Percentiles rank a stretch among this genome's conserved stretches.
These are phyloP conservation scores for Phrixothrix hirtus DNA, from an alignment of 2,888 invertebrate genomes.

Conservation along the genomic window DNA sequence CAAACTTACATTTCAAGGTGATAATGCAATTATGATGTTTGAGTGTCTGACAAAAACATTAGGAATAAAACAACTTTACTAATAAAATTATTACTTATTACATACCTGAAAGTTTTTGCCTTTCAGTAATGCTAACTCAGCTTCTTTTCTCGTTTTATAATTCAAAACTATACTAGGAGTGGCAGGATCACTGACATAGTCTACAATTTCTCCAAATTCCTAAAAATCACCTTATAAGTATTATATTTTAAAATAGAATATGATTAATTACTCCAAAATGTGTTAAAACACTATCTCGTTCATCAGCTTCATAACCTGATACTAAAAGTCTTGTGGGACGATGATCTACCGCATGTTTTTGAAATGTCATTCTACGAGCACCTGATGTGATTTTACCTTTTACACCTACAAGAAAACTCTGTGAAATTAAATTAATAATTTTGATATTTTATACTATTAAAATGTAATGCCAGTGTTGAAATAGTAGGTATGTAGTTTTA, in stretches of 20 bases:
- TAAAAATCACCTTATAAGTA: conserved; percentile 48
- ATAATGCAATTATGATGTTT: too few species aligned
- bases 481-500: too few species aligned
- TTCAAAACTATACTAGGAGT: conserved; percentile 77
- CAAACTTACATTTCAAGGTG: too few species aligned
- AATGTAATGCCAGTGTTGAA: too few species aligned
- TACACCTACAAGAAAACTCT: conserved; percentile 38
- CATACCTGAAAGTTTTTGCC: conserved; percentile 75
- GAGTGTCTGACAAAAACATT: conserved; percentile 9
- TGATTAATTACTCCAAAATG: conserved; percentile 82
- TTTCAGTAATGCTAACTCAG: conserved; percentile 76
- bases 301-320: conserved; percentile 84
- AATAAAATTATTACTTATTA: conserved; percentile 50
- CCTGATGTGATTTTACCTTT: conserved; percentile 43
- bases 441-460: too few species aligned
- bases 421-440: too few species aligned
- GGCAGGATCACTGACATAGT: conserved; percentile 72
- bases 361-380: conserved; percentile 54
- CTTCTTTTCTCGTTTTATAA: conserved; percentile 76
- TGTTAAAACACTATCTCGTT: conserved; percentile 75
- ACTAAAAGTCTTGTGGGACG: conserved; percentile 84
- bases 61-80: neutral
- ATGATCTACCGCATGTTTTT: conserved; percentile 73
- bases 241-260: too few species aligned
- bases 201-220: conserved; percentile 88